Evolutionary conservation across 2,797 vertebrate genomes (phyloP).

Genomic region (Sebastes trivittatus): DNA sequence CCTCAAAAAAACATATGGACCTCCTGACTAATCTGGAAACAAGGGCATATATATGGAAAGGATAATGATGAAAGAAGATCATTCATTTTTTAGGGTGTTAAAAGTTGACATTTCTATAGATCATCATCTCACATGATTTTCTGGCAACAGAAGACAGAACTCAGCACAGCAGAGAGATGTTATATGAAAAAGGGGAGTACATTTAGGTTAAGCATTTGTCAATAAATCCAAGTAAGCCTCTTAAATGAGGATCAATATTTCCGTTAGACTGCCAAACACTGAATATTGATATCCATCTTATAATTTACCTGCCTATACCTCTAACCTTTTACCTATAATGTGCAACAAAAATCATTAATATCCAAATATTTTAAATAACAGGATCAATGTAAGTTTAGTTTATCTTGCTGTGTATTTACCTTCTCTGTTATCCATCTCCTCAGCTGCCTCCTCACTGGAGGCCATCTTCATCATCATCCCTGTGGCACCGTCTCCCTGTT

Average conservation of each 20-base stretch:
- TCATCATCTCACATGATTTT: not conserved
- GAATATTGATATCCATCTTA: not conserved
- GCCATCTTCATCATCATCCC: constrained; percentile 73
- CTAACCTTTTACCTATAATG: not conserved
- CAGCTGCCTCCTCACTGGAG: constrained; percentile 74
- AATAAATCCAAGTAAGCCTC: not conserved
- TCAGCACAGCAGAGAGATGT: not conserved
- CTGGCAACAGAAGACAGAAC: not conserved
- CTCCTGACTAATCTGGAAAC: not conserved
- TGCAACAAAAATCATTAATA: constrained; percentile 33
- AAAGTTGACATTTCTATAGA: not conserved
- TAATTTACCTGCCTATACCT: not conserved
- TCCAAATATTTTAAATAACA: not conserved
- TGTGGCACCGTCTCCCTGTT: constrained; percentile 46
- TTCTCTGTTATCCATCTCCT: constrained; percentile 84
- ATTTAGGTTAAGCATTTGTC: not conserved
- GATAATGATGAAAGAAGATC: not conserved
- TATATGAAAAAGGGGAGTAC: not conserved
- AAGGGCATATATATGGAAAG: not conserved
- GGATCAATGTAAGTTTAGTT: not conserved
- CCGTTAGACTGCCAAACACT: not conserved
- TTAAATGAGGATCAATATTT: not conserved
- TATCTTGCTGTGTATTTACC: constrained; percentile 77
- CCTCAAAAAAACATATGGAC: not conserved
- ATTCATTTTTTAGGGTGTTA: not conserved